Evolutionary conservation across 2,888 invertebrate genomes (phyloP), one percentile per base, ranked within the genome.

Genomic region (Stenolophus ochropezus): DNA sequence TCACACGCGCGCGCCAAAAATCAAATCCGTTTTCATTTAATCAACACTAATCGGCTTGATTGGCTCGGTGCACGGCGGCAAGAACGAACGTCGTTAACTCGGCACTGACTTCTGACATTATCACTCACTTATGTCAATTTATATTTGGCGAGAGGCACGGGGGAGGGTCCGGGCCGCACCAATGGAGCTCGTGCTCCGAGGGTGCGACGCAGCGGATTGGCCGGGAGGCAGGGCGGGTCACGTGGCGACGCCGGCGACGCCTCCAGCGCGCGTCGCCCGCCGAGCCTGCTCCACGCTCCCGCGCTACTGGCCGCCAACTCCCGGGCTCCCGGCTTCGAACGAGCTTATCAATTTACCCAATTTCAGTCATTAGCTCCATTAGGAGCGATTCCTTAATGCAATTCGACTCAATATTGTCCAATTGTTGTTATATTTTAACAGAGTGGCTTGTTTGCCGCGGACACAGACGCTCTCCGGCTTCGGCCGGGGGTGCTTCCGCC

Each of bases 331-430:
- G 65, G 33, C 69, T 49, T 25, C 82, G 77, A 88, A 89, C 88
- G 87, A 89, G 89, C 89, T 89, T 89, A 89, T 89, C 89, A 90
- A 90, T 90, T 90, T 90, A 90, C 89, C 89, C 89, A 90, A 90
- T 90, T 89, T 90, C 89, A 89, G 89, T 89, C 88, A 89, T 90
- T 90, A 90, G 89, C 88, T 87, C 88, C 89, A 89, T 88, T 89
- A 89, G 89, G 88, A 88, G 89, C 88, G 89, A 89, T 89, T 89
- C 89, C 88, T 89, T 89, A 89, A 89, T 89, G 89, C 89, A 89
- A 89, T 89, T 89, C 89, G 89, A 87, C 89, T 88, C 89, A 89
- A 89, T 89, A 89, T 89, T 89, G 89, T 89, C 88, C 89, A 89
- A 89, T 89, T 89, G 88, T 89, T 89, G 88, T 88, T 89, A 89